Conservation (phyloP, 2,888 invertebrate genomes). For the Perizoma flavofasciatum region DNA sequence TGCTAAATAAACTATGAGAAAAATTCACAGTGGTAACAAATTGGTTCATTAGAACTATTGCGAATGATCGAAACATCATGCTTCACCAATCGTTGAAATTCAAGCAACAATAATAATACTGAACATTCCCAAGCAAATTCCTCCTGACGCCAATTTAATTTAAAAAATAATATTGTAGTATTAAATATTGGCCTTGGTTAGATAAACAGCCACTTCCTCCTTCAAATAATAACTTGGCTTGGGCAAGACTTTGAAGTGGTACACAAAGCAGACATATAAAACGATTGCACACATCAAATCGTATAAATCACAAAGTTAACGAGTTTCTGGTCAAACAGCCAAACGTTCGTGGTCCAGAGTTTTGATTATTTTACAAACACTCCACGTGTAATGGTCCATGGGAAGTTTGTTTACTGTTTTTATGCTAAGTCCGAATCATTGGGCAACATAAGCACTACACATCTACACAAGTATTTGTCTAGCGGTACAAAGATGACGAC, state of each 20-base stretch:
- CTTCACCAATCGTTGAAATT: too few relatives aligned
- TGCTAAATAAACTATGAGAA: too few relatives aligned
- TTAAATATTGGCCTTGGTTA: slow-evolving; percentile 16
- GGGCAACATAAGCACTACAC: slow-evolving; percentile 58
- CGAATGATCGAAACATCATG: too few relatives aligned
- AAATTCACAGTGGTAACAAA: too few relatives aligned
- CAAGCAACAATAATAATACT: too few relatives aligned
- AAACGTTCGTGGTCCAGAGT: slow-evolving; percentile 71
- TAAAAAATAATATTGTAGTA: slow-evolving; percentile 7
- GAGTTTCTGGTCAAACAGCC: slow-evolving; percentile 72
- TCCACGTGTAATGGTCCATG: slow-evolving; percentile 74
- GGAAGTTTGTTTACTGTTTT: slow-evolving; percentile 67
- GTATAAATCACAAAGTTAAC: slow-evolving; percentile 75
- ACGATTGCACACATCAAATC: slow-evolving; percentile 69
- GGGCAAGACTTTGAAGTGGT: slow-evolving; percentile 59
- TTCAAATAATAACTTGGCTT: slow-evolving; percentile 39
- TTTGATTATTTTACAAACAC: slow-evolving; percentile 79
- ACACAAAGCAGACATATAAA: slow-evolving; percentile 61
- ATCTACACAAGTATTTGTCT: slow-evolving; percentile 64
- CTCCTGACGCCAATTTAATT: slow-evolving; percentile 22
- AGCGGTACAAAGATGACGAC: slow-evolving; percentile 59
- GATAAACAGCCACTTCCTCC: slow-evolving; percentile 35
- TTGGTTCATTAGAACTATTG: too few relatives aligned
- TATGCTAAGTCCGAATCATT: slow-evolving; percentile 68
- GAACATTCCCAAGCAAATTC: too few relatives aligned